Evolutionary conservation across 2,797 vertebrate species (phyloP).

Genomic region (Bryconaethiops microstoma): DNA sequence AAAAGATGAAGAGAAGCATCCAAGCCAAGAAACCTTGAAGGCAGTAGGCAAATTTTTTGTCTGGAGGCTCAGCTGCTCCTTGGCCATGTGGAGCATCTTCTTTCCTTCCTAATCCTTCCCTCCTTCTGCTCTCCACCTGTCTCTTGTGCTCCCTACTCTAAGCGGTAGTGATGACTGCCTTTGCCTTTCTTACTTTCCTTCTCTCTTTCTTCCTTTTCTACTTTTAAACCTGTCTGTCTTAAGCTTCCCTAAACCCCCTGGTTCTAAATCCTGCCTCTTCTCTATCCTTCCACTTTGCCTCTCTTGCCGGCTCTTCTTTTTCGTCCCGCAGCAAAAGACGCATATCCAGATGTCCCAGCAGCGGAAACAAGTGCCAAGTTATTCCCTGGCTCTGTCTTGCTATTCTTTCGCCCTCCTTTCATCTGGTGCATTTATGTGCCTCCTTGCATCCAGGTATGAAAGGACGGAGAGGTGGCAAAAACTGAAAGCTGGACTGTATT

Average conservation of each 20-base stretch:
- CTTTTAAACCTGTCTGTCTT: neutral
- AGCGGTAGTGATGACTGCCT: neutral
- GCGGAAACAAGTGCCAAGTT: constrained; percentile 21
- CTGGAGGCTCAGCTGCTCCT: neutral
- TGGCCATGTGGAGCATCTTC: neutral
- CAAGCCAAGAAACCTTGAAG: constrained; percentile 35
- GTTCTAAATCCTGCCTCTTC: constrained; percentile 8
- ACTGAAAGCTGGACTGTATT: constrained; percentile 61
- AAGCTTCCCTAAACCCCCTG: neutral
- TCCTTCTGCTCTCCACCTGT: constrained; percentile 54
- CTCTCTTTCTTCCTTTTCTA: neutral
- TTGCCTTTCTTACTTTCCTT: constrained; percentile 18
- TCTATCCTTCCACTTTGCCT: constrained; percentile 17
- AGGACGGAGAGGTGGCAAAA: constrained; percentile 62
- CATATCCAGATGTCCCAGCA: constrained; percentile 32
- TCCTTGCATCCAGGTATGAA: constrained; percentile 61
- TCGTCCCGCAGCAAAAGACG: constrained; percentile 45
- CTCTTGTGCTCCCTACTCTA: neutral
- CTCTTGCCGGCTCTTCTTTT: constrained; percentile 43
- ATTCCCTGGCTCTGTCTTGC: constrained; percentile 33
- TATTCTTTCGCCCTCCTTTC: constrained; percentile 49
- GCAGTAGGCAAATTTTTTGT: constrained; percentile 5
- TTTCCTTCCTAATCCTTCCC: constrained; percentile 2
- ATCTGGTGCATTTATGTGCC: constrained; percentile 50
- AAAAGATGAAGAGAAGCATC: neutral